These are phyloP conservation scores for Cepaea hortensis DNA, from an alignment of 2,888 invertebrate genomes.

Conservation along the genomic window DNA sequence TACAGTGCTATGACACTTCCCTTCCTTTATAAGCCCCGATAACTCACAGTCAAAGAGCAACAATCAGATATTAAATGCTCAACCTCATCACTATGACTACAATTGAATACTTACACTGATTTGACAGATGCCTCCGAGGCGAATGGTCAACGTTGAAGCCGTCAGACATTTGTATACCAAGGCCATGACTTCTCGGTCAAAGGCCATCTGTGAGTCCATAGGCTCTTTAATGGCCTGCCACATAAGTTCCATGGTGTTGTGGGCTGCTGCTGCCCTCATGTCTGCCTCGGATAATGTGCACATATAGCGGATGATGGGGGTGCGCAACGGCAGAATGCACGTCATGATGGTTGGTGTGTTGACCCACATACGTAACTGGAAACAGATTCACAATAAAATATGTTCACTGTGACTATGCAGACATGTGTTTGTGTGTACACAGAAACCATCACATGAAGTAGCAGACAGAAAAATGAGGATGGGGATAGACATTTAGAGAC, in stretches of 20 bases:
- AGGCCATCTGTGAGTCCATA: conserved; percentile 79
- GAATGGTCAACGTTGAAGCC: conserved; percentile 94
- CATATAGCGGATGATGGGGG: conserved; percentile 91
- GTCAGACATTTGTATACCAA: conserved; percentile 97
- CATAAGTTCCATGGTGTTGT: conserved; percentile 96
- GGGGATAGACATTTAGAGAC: no score
- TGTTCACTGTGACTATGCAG: no score
- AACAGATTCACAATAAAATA: conserved; percentile 25
- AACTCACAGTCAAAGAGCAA: no score
- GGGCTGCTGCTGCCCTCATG: conserved; percentile 89
- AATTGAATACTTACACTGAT: conserved; percentile 83
- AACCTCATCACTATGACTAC: no score
- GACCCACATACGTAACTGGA: conserved; percentile 89
- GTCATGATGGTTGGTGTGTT: conserved; percentile 93
- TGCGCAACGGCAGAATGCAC: conserved; percentile 89
- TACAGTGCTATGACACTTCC: no score
- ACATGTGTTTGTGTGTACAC: no score
- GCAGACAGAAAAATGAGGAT: no score
- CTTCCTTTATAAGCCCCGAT: no score
- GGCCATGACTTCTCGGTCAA: conserved; percentile 91
- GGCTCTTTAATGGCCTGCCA: conserved; percentile 97
- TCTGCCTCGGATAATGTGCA: conserved; percentile 94
- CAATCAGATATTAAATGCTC: no score
- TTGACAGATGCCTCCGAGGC: conserved; percentile 93
- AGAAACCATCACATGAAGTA: no score